Evolutionary conservation across 2,797 vertebrate species (phyloP), one percentile per base, ranked within the genome.

Genomic region (Pyrocephalus nanus): DNA sequence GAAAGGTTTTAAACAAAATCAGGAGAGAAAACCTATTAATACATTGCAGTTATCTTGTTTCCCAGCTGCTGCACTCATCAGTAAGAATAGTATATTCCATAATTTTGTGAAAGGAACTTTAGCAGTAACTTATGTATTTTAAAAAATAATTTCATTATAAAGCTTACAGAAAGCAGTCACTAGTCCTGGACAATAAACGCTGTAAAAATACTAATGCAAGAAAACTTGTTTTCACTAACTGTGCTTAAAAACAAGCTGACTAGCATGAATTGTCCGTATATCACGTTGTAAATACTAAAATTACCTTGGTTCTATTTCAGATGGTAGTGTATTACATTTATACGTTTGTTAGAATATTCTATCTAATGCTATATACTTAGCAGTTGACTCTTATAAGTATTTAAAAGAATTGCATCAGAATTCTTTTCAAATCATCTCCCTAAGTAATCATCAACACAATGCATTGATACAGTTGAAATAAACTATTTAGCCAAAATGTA

Each of bases 1-100:
- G 77, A 88, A 95, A 82, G 58, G 75, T 62, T 51, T 93, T 88
- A 69, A 30, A 38, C 36, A 88, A 80, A 95, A 86, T 78, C n/a
- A 48, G 48, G 86, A 72, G 72, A 83, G 87, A 85, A 92, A 65
- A 67, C 54, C 65, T 88, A 27, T 89, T 91, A 83, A 34, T 78
- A 25, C 8, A 9, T 47, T 58, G 65, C 67, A 86, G 75, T 79
- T 95, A 74, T 17, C 89, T 72, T 80, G 51, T 87, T 88, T 90
- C 6, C 78, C 86, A 86, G 47, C 54, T 74, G 75, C 43, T 80
- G 25, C 43, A 34, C 40, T 92, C 6, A 1, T n/a, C 50, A 80
- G 15, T 61, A 48, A 58, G 26, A 82, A 26, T 42, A 50, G 14
- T 7, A 1, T 53, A 27, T 76, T 82, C 67, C 55, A 5, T 77